Evolutionary conservation across 2,113 vertebrate species (phyloP).

Genomic region (Salvelinus sp.): DNA sequence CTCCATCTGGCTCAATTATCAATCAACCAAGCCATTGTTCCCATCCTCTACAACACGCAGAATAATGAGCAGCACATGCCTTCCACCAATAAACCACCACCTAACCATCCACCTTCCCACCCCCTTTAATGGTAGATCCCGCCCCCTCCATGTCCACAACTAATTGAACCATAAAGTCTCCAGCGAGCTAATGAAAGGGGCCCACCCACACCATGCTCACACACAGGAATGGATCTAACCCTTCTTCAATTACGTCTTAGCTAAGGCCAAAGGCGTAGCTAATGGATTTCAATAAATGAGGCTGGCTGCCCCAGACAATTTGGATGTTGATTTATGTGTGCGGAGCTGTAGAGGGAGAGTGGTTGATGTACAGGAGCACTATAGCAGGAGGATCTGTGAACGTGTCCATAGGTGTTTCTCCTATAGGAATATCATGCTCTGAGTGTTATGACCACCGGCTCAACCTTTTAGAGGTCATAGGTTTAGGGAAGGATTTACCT

Average conservation of each 20-base stretch:
- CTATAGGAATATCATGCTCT: too few species aligned
- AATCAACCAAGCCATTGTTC: too few species aligned
- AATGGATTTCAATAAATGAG: slow-evolving; percentile 13
- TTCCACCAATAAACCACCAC: neutral
- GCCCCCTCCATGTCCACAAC: neutral
- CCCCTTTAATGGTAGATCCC: neutral
- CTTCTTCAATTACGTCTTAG: slow-evolving; percentile 6
- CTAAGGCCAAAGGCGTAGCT: neutral
- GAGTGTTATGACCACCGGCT: neutral
- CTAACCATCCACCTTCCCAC: too few species aligned
- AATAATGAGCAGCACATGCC: neutral
- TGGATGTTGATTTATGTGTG: slow-evolving; percentile 4
- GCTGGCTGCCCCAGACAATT: neutral
- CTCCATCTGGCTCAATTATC: too few species aligned
- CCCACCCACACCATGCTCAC: slow-evolving; percentile 6
- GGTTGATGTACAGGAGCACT: neutral
- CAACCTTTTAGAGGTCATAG: neutral
- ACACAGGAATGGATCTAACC: slow-evolving; percentile 12
- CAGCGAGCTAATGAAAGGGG: neutral
- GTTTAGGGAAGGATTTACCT: neutral
- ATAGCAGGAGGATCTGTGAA: neutral
- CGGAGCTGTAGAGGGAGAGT: neutral
- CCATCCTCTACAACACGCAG: too few species aligned
- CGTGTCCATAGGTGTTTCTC: neutral
- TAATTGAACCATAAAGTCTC: neutral